Conservation (phyloP, 2,113 vertebrate genomes). For the Spilogale gracilis region DNA sequence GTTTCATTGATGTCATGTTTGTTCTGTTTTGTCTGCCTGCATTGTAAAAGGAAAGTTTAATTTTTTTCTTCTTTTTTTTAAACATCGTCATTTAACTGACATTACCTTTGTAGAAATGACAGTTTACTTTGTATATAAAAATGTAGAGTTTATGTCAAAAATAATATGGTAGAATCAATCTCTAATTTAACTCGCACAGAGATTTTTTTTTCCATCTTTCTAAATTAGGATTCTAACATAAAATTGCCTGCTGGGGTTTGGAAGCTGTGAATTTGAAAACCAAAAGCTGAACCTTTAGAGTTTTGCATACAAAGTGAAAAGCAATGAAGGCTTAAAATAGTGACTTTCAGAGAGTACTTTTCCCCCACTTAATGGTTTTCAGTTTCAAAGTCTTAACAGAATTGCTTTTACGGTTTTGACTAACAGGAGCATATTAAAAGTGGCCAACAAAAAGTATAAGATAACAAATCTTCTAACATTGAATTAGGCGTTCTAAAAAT, state of each 20-base stretch:
- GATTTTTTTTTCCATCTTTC: not conserved
- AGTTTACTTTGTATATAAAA: conserved; percentile 64
- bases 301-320: conserved; percentile 56
- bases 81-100: conserved; percentile 83
- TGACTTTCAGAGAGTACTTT: conserved; percentile 34
- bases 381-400: conserved; percentile 81
- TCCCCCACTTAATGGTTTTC: conserved; percentile 64
- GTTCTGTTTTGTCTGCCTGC: conserved; percentile 89
- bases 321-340: conserved; percentile 58
- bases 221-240: conserved; percentile 71
- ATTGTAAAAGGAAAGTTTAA: conserved; percentile 87
- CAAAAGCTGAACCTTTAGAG: conserved; percentile 55
- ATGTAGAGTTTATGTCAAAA: conserved; percentile 60
- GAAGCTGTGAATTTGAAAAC: conserved; percentile 70
- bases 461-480: conserved; percentile 51
- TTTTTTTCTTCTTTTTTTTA: conserved; percentile 75
- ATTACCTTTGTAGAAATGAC: conserved; percentile 78
- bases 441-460: conserved; percentile 16
- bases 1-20: conserved; percentile 87
- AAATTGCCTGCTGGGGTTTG: conserved; percentile 67
- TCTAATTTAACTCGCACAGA: conserved; percentile 64
- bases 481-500: conserved; percentile 45
- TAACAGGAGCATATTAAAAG: conserved; percentile 29
- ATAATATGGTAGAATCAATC: conserved; percentile 2
- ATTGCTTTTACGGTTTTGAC: conserved; percentile 60